Evolutionary conservation across 2,888 invertebrate species (phyloP).

Genomic region (Drosophila mercatorum): DNA sequence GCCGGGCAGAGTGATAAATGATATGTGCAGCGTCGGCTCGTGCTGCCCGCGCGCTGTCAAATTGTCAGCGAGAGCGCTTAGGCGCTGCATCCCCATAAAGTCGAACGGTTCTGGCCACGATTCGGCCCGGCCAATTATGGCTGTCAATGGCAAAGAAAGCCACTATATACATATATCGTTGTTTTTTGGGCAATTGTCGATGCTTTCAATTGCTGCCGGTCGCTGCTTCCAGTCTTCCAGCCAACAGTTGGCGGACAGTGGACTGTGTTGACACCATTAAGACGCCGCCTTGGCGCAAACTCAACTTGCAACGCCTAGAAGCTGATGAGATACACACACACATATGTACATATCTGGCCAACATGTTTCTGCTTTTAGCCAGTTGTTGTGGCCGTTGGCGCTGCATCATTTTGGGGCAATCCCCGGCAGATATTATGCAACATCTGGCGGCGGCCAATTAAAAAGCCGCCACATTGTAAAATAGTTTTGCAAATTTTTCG

Average conservation of each 20-base stretch:
- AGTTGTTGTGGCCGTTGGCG: conserved; percentile 22
- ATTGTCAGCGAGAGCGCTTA: conserved; percentile 16
- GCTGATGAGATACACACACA: background rate
- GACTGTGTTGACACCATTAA: conserved; percentile 73
- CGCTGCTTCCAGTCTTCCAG: conserved; percentile 19
- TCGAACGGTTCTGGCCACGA: conserved; percentile 20
- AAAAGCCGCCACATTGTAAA: conserved; percentile 51
- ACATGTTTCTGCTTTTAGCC: conserved; percentile 55
- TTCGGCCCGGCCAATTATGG: conserved; percentile 69
- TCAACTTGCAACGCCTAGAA: conserved; percentile 13
- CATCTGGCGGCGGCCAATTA: conserved; percentile 45
- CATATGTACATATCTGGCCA: conserved; percentile 20
- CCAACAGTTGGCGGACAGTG: conserved; percentile 22
- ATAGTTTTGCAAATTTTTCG: conserved; percentile 36
- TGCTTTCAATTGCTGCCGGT: conserved; percentile 7
- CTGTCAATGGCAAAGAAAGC: conserved; percentile 74
- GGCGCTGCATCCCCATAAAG: conserved; percentile 30
- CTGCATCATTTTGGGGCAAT: conserved; percentile 47
- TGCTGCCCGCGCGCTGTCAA: conserved; percentile 52
- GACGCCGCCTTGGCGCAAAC: conserved; percentile 5
- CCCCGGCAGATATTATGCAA: conserved; percentile 42
- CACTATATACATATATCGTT: conserved; percentile 22
- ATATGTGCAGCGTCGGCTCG: background rate
- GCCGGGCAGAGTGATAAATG: conserved; percentile 57
- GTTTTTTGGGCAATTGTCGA: conserved; percentile 55